Evolutionary conservation across 2,113 vertebrate genomes (phyloP), one percentile per base, ranked within the genome.

Genomic region (Eulemur rufifrons): DNA sequence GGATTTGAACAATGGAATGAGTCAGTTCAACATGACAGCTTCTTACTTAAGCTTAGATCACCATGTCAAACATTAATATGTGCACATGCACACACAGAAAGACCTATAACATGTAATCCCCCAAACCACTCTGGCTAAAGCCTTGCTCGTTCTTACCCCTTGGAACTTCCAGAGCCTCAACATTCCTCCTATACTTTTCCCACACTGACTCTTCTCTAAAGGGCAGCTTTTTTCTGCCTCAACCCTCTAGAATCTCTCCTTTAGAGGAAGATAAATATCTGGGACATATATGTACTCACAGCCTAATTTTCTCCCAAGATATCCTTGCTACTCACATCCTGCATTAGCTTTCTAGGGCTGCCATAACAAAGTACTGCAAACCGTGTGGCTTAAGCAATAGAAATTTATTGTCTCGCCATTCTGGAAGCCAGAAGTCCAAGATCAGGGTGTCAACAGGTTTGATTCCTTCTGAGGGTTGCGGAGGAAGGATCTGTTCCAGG

Each of bases 381-480:
- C 1, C 6, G 4, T 20, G 25, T 34, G 42, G 21, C 34, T 52
- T 86, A 23, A 54, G 59, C 52, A 25, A 47, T 42, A 47, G 14
- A 77, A 39, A 83, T 45, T 18, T 18, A 59, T 25, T n/a, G 1
- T 59, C 23, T 37, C 39, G 34, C 1, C 1, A 1, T 42, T 37
- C 59, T 18, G 4, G 9, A 77, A 29, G 32, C 47, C 27, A 4
- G 21, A 34, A 93, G 7, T 59, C 54, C 59, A 71, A n/a, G 45
- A 6, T 20, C 11, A 15, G 50, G 17, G 14, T n/a, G 34, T 39
- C 18, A 18, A 39, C 54, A 50, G 21, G 32, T 2, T 17, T 6
- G 2, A n/a, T 4, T 66, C 34, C 39, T 89, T 32, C 17, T 0
- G 1, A 56, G 34, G 15, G 4, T 32, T 52, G 0, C 17, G 32